phyloP scores from a whole-genome alignment of 2,797 vertebrate species.

The Simalia tracyae region DNA sequence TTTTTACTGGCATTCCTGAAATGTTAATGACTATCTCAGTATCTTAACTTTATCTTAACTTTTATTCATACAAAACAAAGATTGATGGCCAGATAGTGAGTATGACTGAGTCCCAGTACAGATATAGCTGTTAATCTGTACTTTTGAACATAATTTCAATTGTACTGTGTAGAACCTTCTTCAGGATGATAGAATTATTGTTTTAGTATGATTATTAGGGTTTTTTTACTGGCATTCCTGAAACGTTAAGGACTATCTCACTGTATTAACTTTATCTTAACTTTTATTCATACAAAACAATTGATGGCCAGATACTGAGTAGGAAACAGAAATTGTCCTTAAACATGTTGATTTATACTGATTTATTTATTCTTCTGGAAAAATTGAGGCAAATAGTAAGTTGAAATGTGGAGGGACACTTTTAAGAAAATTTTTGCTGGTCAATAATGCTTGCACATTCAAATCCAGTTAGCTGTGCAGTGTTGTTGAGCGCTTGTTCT shows the following conservation, averaged over 20 bases:
- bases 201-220: no score
- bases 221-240: no score
- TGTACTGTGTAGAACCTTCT: no score
- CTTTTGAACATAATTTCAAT: no score
- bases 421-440: conserved; percentile 21
- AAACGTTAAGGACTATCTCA: no score
- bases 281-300: not conserved
- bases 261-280: not conserved
- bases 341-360: not conserved
- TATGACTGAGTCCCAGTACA: no score
- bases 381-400: not conserved
- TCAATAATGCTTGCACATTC: not conserved
- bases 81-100: not conserved
- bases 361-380: not conserved
- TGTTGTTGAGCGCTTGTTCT: not conserved
- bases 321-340: not conserved
- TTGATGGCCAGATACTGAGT: not conserved
- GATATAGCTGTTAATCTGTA: no score
- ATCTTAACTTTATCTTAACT: not conserved
- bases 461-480: not conserved
- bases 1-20: not conserved
- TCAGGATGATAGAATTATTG: no score
- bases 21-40: not conserved
- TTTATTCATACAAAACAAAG: not conserved
- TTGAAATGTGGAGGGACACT: not conserved